phyloP scores from a whole-genome alignment of 2,888 invertebrate genomes.

The Xestoiulus laeticollis region DNA sequence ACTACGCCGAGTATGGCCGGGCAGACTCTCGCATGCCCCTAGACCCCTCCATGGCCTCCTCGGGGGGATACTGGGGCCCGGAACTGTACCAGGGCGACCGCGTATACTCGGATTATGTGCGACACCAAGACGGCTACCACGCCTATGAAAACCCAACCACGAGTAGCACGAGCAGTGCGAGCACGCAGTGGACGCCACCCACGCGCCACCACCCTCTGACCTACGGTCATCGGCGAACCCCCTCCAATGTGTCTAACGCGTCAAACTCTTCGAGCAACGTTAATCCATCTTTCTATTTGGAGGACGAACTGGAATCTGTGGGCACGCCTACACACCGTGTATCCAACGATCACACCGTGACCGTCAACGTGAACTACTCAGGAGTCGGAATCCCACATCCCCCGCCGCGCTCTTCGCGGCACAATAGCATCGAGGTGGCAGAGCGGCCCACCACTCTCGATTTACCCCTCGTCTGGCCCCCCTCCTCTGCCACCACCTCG shows the following conservation, averaged over 20 bases:
- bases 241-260: constrained; percentile 76
- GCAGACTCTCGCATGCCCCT: constrained; percentile 54
- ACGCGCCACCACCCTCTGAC: constrained; percentile 55
- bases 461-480: constrained; percentile 68
- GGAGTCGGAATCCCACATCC: constrained; percentile 57
- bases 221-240: constrained; percentile 76
- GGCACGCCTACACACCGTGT: constrained; percentile 65
- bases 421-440: constrained; percentile 60
- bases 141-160: constrained; percentile 58
- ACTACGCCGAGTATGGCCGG: constrained; percentile 57
- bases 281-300: constrained; percentile 73
- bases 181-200: constrained; percentile 55
- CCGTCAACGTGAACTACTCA: constrained; percentile 53
- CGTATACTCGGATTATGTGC: constrained; percentile 60
- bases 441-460: constrained; percentile 73
- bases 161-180: constrained; percentile 54
- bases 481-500: constrained; percentile 45
- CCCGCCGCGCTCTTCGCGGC: constrained; percentile 60
- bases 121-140: constrained; percentile 60
- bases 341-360: constrained; percentile 50
- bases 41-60: constrained; percentile 50
- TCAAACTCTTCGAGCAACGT: constrained; percentile 69
- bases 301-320: constrained; percentile 69
- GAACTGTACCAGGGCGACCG: constrained; percentile 57
- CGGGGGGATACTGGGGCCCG: constrained; percentile 56